Conservation (phyloP, 1,140 invertebrate genomes). For the Diprion similis region DNA sequence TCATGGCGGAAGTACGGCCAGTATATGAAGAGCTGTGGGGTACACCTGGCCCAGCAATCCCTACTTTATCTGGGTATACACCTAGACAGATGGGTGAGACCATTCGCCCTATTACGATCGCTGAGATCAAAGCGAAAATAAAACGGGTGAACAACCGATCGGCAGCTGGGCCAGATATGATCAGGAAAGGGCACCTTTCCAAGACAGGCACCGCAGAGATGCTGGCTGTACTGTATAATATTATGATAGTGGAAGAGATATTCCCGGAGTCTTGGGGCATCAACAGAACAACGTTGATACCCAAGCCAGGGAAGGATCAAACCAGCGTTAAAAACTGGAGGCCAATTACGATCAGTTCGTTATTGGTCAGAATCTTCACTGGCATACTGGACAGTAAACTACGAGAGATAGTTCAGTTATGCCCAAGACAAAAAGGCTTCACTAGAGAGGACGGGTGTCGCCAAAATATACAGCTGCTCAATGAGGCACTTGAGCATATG, state of each 20-base stretch:
- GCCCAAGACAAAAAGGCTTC: constrained; percentile 34
- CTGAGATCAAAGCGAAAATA: neutral
- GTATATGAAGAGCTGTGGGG: neutral
- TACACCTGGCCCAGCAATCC: neutral
- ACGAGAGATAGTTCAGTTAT: neutral
- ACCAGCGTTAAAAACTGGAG: constrained; percentile 27
- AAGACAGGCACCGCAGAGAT: neutral
- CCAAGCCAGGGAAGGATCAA: constrained; percentile 30
- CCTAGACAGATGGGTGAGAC: neutral
- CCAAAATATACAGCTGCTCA: constrained; percentile 24
- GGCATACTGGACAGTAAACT: constrained; percentile 18
- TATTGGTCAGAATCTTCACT: constrained; percentile 25
- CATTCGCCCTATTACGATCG: neutral
- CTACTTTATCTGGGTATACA: neutral
- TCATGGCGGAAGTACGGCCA: neutral
- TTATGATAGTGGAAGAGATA: neutral
- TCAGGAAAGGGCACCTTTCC: neutral
- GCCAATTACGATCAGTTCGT: constrained; percentile 35
- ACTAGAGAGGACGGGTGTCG: constrained; percentile 28
- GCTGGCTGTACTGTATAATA: constrained; percentile 25
- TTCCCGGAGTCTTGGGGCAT: constrained; percentile 27
- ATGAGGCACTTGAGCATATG: neutral
- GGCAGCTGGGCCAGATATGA: neutral
- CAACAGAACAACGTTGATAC: constrained; percentile 33
- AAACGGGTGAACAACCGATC: too few relatives aligned